Evolutionary conservation across 1,140 invertebrate genomes (phyloP).

Genomic region (Pseudachorutes palmiensis): DNA sequence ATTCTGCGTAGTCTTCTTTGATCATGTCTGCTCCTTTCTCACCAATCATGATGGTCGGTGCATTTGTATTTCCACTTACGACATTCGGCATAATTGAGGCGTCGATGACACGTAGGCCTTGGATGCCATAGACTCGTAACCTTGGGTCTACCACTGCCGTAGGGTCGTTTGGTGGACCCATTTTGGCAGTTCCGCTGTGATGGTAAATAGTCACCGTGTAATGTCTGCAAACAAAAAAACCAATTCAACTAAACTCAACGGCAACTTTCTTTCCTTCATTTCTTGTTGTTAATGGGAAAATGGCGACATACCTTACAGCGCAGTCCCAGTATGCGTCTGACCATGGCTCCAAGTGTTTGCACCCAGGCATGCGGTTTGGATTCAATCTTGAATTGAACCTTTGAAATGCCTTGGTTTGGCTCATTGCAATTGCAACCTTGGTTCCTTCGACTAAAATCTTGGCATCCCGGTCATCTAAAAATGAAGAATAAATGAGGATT

Average conservation of each 20-base stretch:
- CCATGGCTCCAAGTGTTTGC: slow-evolving; percentile 46
- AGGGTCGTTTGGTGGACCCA: slow-evolving; percentile 31
- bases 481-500: slow-evolving; percentile 33
- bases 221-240: slow-evolving; percentile 22
- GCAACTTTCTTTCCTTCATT: too few species aligned
- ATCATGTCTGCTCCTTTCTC: slow-evolving; percentile 41
- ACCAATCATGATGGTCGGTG: slow-evolving; percentile 39
- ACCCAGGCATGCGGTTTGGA: slow-evolving; percentile 52
- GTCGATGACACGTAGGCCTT: slow-evolving; percentile 45
- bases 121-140: slow-evolving; percentile 45
- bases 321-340: slow-evolving; percentile 51
- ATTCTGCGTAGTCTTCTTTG: slow-evolving; percentile 40
- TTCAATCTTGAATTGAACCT: slow-evolving; percentile 48
- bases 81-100: slow-evolving; percentile 48
- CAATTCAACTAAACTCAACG: neutral
- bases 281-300: neutral
- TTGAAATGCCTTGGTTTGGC: slow-evolving; percentile 42
- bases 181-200: slow-evolving; percentile 42
- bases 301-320: slow-evolving; percentile 31
- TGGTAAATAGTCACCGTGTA: slow-evolving; percentile 37
- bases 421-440: slow-evolving; percentile 46
- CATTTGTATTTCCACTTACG: slow-evolving; percentile 47
- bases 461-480: slow-evolving; percentile 38
- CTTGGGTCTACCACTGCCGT: slow-evolving; percentile 38
- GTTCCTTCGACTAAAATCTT: slow-evolving; percentile 42